Percentiles rank a stretch among this genome's conserved stretches.
phyloP scores from a whole-genome alignment of 2,113 vertebrate genomes.

The Motacilla tschutschensis region DNA sequence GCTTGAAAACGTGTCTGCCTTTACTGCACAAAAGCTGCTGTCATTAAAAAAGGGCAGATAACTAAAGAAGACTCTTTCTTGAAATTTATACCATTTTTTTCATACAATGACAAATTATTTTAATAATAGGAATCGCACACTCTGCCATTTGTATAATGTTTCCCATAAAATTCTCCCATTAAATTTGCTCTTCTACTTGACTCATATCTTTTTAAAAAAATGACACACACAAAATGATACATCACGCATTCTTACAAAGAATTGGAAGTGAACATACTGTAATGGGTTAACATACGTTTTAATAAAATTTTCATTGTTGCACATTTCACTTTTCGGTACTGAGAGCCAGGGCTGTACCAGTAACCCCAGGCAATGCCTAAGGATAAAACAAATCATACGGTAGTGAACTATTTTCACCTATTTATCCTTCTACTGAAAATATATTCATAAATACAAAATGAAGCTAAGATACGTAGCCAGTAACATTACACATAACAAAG shows the following conservation, averaged over 20 bases:
- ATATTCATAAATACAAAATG: constrained; percentile 75
- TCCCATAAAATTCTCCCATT: constrained; percentile 78
- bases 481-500: constrained; percentile 59
- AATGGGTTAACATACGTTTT: constrained; percentile 82
- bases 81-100: constrained; percentile 79
- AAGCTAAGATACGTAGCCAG: constrained; percentile 54
- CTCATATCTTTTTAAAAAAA: constrained; percentile 75
- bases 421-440: constrained; percentile 75
- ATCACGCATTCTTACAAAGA: constrained; percentile 76
- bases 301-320: constrained; percentile 82
- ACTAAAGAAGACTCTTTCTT: constrained; percentile 75
- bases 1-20: constrained; percentile 77
- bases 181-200: constrained; percentile 78
- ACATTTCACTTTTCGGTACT: constrained; percentile 74
- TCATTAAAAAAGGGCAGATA: constrained; percentile 76
- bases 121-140: constrained; percentile 78
- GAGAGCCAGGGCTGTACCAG: constrained; percentile 70
- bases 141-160: constrained; percentile 81
- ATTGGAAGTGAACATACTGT: constrained; percentile 80
- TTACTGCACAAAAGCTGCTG: constrained; percentile 74
- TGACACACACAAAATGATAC: constrained; percentile 80
- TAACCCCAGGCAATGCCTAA: constrained; percentile 80
- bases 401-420: constrained; percentile 77
- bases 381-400: constrained; percentile 78
- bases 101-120: constrained; percentile 84